These are phyloP conservation scores for Diachasmimorpha longicaudata DNA, from an alignment of 1,140 invertebrate species.

Conservation along the genomic window DNA sequence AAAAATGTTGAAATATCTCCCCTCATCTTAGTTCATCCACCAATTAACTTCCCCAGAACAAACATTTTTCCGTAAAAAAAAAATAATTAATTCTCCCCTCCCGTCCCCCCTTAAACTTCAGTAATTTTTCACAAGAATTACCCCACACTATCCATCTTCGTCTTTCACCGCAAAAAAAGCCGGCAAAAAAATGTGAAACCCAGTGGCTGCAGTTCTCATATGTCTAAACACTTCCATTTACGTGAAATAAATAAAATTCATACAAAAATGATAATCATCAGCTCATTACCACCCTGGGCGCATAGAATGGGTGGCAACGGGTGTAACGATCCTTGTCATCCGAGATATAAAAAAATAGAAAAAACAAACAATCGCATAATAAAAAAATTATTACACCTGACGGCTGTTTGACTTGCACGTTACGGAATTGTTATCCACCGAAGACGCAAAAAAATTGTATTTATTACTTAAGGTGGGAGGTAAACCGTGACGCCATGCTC, in stretches of 20 bases:
- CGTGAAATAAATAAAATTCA: constrained; percentile 4
- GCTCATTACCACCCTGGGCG: not conserved
- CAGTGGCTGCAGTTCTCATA: not conserved
- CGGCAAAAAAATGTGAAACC: not conserved
- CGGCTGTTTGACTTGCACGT: not conserved
- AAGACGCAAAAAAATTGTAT: constrained; percentile 5
- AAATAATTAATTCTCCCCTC: too few species aligned
- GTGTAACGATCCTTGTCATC: constrained; percentile 7
- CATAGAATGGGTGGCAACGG: constrained; percentile 5
- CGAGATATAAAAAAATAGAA: not conserved
- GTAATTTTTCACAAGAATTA: constrained; percentile 7
- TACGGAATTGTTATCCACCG: not conserved
- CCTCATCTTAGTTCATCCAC: not conserved
- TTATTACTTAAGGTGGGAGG: constrained; percentile 8
- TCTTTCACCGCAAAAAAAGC: not conserved
- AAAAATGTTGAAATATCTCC: too few species aligned
- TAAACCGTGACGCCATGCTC: not conserved
- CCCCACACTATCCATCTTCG: not conserved
- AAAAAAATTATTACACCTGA: constrained; percentile 15
- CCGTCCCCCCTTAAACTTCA: not conserved
- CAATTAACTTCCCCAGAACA: not conserved
- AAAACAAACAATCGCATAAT: not conserved
- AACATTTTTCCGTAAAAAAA: not conserved
- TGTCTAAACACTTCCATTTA: constrained; percentile 10
- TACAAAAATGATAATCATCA: constrained; percentile 5